These are phyloP conservation scores for Zaprionus taronus DNA, from an alignment of 1,140 invertebrate genomes.

Conservation along the genomic window DNA sequence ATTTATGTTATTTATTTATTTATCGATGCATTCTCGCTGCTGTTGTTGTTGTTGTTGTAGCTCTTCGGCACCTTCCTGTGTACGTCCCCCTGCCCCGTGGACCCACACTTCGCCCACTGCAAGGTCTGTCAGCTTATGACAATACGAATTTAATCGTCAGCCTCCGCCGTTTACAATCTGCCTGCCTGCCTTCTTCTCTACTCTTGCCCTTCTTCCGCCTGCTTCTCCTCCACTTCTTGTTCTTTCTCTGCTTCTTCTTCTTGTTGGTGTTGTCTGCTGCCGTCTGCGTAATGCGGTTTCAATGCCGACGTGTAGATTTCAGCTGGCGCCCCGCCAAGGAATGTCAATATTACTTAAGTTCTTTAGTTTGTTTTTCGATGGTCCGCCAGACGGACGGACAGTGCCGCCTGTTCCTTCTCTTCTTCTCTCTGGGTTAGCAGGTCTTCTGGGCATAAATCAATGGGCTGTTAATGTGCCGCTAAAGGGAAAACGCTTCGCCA, in stretches of 20 bases:
- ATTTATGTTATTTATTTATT: constrained; percentile 48
- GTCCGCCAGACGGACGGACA: background rate
- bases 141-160: constrained; percentile 50
- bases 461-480: constrained; percentile 3
- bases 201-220: background rate
- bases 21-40: constrained; percentile 39
- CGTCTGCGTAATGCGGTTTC: constrained; percentile 62
- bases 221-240: background rate
- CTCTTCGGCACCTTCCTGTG: background rate
- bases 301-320: constrained; percentile 64
- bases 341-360: constrained; percentile 49
- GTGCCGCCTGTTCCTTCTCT: constrained; percentile 5
- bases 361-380: constrained; percentile 13
- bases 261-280: background rate
- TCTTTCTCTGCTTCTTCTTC: background rate
- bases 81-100: too few relatives aligned
- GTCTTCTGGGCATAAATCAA: constrained; percentile 38
- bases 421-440: constrained; percentile 31
- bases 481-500: constrained; percentile 3
- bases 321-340: constrained; percentile 54
- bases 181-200: background rate
- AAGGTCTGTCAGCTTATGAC: constrained; percentile 56
- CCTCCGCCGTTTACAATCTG: constrained; percentile 1
- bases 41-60: background rate
- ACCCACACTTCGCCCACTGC: background rate